These are phyloP conservation scores for Poecile montanus DNA, from an alignment of 2,797 vertebrate species.

Conservation along the genomic window DNA sequence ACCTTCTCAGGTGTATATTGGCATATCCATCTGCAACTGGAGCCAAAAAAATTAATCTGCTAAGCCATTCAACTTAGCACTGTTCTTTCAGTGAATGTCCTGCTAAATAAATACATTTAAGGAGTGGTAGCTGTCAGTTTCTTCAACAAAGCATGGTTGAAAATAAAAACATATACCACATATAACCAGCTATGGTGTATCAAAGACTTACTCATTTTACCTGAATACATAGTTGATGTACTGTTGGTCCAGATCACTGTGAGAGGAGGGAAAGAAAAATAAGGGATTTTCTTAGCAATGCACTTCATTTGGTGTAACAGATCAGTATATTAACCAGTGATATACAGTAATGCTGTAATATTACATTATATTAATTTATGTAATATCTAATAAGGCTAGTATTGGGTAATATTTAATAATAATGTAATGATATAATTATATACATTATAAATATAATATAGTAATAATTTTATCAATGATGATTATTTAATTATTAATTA, in stretches of 20 bases:
- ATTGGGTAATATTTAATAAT: not conserved
- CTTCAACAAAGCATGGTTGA: not conserved
- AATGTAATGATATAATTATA: not conserved
- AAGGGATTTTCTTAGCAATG: not conserved
- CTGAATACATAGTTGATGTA: conserved; percentile 95
- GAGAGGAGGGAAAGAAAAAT: not conserved
- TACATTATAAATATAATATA: not conserved
- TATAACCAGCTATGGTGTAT: not conserved
- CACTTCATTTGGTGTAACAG: not conserved
- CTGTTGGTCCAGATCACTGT: conserved; percentile 92
- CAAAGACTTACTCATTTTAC: conserved; percentile 77
- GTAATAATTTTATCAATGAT: not conserved
- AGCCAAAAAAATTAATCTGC: conserved; percentile 2
- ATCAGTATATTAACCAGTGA: not conserved
- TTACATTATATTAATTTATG: not conserved
- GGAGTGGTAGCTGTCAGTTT: not conserved
- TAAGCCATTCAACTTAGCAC: not conserved
- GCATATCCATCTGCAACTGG: not conserved
- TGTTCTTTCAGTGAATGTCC: not conserved
- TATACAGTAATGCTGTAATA: not conserved
- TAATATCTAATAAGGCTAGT: not conserved
- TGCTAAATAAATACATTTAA: conserved; percentile 1
- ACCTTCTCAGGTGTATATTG: conserved; percentile 23
- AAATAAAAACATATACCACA: conserved; percentile 31
- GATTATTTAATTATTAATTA: not conserved